Evolutionary conservation across 2,797 vertebrate species (phyloP).

Genomic region (Cercopithecus mitis): DNA sequence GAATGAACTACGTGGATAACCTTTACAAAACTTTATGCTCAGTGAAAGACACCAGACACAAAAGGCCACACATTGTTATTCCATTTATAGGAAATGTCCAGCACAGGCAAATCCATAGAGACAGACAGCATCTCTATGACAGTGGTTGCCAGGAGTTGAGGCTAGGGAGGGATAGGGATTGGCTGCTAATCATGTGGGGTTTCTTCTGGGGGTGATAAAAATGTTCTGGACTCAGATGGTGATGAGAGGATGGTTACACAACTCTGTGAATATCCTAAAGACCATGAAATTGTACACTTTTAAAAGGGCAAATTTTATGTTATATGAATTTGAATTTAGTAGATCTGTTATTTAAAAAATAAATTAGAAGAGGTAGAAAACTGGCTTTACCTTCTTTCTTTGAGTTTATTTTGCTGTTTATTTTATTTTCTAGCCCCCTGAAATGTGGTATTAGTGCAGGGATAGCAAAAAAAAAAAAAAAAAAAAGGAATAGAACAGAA

Average conservation of each 20-base stretch:
- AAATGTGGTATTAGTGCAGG: not conserved
- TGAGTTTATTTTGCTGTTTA: not conserved
- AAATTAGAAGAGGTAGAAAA: not conserved
- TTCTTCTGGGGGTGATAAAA: not conserved
- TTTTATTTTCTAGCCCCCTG: not conserved
- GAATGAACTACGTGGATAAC: not conserved
- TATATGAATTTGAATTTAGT: not conserved
- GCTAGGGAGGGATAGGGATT: not conserved
- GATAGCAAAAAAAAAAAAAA: not conserved
- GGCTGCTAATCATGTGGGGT: not conserved
- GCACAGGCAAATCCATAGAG: not conserved
- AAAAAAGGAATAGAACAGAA: not conserved
- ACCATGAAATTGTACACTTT: not conserved
- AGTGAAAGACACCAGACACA: not conserved
- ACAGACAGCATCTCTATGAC: not conserved
- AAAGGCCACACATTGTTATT: not conserved
- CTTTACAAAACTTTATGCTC: not conserved
- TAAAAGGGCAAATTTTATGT: not conserved
- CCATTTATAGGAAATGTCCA: not conserved
- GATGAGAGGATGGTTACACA: not conserved
- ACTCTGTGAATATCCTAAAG: not conserved
- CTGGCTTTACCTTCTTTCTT: not conserved
- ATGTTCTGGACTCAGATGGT: not conserved
- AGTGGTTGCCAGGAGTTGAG: not conserved
- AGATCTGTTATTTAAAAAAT: not conserved